These are phyloP conservation scores for Eupithecia centaureata DNA, from an alignment of 2,888 invertebrate genomes.

Conservation along the genomic window DNA sequence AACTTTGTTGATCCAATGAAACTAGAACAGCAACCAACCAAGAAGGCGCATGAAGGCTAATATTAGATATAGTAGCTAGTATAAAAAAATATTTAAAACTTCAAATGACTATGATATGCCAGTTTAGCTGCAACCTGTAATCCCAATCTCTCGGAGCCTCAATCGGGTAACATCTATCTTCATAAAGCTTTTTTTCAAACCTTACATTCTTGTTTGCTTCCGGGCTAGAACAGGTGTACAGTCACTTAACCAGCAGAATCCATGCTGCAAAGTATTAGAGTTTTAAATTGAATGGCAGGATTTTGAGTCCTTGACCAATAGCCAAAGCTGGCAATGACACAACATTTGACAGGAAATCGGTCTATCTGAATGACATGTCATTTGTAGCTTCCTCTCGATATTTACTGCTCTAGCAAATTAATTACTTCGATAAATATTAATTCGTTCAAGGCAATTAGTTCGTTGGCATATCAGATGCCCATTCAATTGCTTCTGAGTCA, in stretches of 20 bases:
- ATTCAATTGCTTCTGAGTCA: neutral
- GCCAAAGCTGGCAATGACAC: conserved; percentile 34
- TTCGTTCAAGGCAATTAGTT: conserved; percentile 36
- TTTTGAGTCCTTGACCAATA: conserved; percentile 29
- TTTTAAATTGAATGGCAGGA: conserved; percentile 19
- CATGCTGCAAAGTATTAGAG: conserved; percentile 12
- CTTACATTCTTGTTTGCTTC: conserved; percentile 25
- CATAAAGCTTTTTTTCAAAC: conserved; percentile 17
- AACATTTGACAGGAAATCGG: conserved; percentile 69
- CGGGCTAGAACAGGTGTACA: conserved; percentile 28
- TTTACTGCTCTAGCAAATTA: conserved; percentile 41
- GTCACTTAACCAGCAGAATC: conserved; percentile 1
- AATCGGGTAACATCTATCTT: conserved; percentile 23
- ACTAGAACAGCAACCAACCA: neutral
- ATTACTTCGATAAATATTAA: conserved; percentile 25
- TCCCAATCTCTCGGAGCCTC: neutral
- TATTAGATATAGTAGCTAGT: neutral
- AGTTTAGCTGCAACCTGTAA: conserved; percentile 1
- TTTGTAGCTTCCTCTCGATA: conserved; percentile 59
- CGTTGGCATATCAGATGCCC: conserved; percentile 37
- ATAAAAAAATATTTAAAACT: neutral
- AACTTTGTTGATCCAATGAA: neutral
- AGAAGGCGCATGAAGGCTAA: neutral
- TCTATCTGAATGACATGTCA: conserved; percentile 70
- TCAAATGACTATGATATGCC: neutral